Conservation (phyloP, 1,140 invertebrate genomes). For the Chironomus striatipennis region DNA sequence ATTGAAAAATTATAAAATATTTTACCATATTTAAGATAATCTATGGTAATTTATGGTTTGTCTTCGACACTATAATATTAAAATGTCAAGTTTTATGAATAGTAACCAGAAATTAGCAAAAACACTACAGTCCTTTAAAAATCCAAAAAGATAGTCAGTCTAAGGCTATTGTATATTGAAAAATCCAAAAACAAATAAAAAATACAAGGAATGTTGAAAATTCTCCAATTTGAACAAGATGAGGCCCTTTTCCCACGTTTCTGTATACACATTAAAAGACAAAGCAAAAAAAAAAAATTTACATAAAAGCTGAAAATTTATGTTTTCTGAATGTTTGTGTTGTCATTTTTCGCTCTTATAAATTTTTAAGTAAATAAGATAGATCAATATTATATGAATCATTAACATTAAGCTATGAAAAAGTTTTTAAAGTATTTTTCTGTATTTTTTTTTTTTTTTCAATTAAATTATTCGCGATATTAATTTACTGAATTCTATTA, state of each 20-base stretch:
- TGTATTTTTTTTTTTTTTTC: not conserved
- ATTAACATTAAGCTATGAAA: too few relatives aligned
- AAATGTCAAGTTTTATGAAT: too few relatives aligned
- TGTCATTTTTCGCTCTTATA: not conserved
- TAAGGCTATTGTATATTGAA: too few relatives aligned
- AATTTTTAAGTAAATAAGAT: not conserved
- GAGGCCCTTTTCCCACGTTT: conserved; percentile 8
- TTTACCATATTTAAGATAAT: too few relatives aligned
- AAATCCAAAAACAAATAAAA: not conserved
- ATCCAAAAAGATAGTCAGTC: too few relatives aligned
- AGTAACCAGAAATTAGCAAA: too few relatives aligned
- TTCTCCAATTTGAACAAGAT: conserved; percentile 1
- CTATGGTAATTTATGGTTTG: too few relatives aligned
- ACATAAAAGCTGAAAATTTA: conserved; percentile 18
- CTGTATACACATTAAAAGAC: not conserved
- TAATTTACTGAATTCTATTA: not conserved
- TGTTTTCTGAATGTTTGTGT: not conserved
- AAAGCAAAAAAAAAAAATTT: conserved; percentile 17
- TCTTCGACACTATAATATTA: too few relatives aligned
- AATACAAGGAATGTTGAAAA: not conserved
- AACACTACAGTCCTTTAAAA: too few relatives aligned
- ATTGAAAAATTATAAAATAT: too few relatives aligned
- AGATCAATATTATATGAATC: too few relatives aligned
- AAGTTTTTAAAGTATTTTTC: not conserved
- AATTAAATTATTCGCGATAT: not conserved